These are phyloP conservation scores for Chymomyza procnemis DNA, from an alignment of 2,888 invertebrate genomes.

Conservation along the genomic window DNA sequence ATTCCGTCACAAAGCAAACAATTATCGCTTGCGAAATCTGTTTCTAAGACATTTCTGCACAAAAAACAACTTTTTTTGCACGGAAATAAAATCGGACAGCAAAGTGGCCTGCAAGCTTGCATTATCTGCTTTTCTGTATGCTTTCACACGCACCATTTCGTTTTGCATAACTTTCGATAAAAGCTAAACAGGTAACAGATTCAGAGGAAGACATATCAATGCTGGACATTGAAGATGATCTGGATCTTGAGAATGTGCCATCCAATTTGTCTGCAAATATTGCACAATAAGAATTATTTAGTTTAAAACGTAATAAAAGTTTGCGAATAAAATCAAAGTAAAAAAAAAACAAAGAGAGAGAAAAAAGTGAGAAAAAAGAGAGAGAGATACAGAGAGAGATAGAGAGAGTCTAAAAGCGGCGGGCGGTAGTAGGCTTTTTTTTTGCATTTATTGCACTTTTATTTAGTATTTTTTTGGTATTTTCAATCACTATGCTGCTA, in stretches of 20 bases:
- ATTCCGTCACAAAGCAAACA: no score
- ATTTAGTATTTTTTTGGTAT: neutral
- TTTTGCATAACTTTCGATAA: conserved; percentile 96
- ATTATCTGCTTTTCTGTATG: neutral
- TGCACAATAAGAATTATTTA: conserved; percentile 8
- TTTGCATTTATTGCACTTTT: neutral
- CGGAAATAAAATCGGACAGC: no score
- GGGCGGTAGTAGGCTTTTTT: conserved; percentile 63
- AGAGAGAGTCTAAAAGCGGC: conserved; percentile 63
- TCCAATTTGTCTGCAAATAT: conserved; percentile 96
- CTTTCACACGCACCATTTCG: conserved; percentile 87
- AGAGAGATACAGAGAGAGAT: conserved; percentile 42
- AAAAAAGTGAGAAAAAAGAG: conserved; percentile 29
- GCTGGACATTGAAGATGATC: conserved; percentile 98
- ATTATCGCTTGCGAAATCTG: no score
- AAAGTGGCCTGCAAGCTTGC: no score
- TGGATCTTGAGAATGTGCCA: conserved; percentile 96
- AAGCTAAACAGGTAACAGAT: conserved; percentile 96
- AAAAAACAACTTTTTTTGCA: no score
- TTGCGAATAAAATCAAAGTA: conserved; percentile 27
- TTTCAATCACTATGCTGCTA: neutral
- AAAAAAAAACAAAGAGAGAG: conserved; percentile 33
- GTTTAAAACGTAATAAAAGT: conserved; percentile 37
- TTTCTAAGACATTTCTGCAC: no score
- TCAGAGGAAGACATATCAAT: conserved; percentile 97